Evolutionary conservation across 2,888 invertebrate species (phyloP).

Genomic region (Epistrophe grossulariae): DNA sequence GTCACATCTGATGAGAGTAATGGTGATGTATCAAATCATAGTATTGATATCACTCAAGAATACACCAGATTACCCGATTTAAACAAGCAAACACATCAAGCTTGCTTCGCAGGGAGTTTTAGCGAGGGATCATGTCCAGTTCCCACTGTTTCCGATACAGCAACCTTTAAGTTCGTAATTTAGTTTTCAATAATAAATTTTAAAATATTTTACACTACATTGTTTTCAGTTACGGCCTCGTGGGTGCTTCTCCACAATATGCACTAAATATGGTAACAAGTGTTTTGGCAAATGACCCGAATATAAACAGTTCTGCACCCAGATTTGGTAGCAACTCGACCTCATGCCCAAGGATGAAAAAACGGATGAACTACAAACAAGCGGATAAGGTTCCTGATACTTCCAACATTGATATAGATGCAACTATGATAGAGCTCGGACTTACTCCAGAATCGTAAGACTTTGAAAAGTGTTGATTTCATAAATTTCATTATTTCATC

Average conservation of each 20-base stretch:
- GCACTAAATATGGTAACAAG: conserved; percentile 30
- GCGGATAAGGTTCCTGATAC: conserved; percentile 24
- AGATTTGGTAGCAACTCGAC: background rate
- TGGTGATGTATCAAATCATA: background rate
- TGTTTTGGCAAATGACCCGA: conserved; percentile 26
- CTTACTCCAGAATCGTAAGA: conserved; percentile 58
- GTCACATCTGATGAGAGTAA: background rate
- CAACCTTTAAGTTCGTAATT: background rate
- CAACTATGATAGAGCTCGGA: conserved; percentile 47
- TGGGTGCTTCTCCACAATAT: background rate
- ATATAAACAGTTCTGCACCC: background rate
- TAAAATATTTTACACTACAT: background rate
- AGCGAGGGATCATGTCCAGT: background rate
- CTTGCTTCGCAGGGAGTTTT: background rate
- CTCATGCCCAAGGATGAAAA: conserved; percentile 11
- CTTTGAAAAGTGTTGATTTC: background rate
- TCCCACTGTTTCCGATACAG: background rate
- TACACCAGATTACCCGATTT: background rate
- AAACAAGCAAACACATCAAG: background rate
- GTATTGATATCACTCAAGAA: background rate
- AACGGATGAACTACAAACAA: background rate
- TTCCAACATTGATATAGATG: conserved; percentile 37
- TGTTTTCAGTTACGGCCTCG: background rate
- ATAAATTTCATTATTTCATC: background rate
- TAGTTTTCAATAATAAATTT: background rate